Evolutionary conservation across 2,888 invertebrate genomes (phyloP).

Genomic region (Theodoxus fluviatilis): DNA sequence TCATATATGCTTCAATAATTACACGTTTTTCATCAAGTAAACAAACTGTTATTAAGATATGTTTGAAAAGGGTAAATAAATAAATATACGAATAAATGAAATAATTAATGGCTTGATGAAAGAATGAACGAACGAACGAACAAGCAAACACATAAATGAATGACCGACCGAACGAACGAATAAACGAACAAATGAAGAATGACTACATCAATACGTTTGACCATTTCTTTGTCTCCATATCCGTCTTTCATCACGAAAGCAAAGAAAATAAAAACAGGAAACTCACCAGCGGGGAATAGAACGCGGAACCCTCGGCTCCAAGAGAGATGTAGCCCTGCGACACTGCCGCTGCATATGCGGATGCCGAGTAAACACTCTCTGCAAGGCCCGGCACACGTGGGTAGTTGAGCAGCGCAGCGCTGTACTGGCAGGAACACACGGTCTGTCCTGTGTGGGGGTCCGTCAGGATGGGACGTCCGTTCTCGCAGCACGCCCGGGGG

Average conservation of each 20-base stretch:
- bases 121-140: too few species aligned
- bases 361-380: constrained; percentile 58
- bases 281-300: constrained; percentile 93
- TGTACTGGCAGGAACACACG: constrained; percentile 74
- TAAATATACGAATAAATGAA: neutral
- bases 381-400: constrained; percentile 70
- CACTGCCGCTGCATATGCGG: constrained; percentile 56
- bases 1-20: too few species aligned
- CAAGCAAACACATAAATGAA: too few species aligned
- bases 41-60: too few species aligned
- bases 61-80: too few species aligned
- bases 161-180: too few species aligned
- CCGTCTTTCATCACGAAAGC: too few species aligned
- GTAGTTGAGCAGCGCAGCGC: constrained; percentile 75
- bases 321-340: constrained; percentile 64
- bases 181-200: too few species aligned
- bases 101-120: neutral
- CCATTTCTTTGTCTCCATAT: too few species aligned
- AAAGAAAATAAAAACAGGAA: neutral
- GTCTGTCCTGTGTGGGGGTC: constrained; percentile 63
- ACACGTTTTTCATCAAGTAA: too few species aligned
- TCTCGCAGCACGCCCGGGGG: constrained; percentile 78
- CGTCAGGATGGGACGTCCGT: constrained; percentile 73
- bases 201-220: too few species aligned
- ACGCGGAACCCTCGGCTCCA: constrained; percentile 79